Base-by-base conservation (phyloP, 2,797 vertebrate species). In the Apogon hyalosoma region DNA sequence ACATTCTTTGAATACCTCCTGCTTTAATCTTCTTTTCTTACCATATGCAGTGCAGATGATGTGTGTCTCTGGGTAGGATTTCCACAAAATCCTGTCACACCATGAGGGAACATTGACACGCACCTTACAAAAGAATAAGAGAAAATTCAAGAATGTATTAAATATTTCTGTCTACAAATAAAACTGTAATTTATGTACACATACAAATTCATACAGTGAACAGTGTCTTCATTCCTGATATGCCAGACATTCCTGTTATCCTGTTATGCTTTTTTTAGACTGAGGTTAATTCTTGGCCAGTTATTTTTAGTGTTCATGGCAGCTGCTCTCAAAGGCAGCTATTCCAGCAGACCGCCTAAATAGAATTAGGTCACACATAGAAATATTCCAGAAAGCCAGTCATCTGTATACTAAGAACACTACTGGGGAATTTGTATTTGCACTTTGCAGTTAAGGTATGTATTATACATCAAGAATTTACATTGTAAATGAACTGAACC, bases 61-160 rank as follows among this genome's bases (percentile, higher is more conserved):
- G 67, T 95, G 90, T 0, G 88, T 94, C 69, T 94, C 93, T 38
- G 95, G 93, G 85, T 95, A 95, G 47, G 94, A 95, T 83, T 94
- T 95, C 94, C 94, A 95, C 52, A 96, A 85, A 77, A 96, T 92
- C 48, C 95, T 87, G 62, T 96, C 95, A 74, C 95, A 95, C 95
- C 95, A 96, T 0, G 94, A 95, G 0, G 95, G 95, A 15, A 95
- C 95, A 42, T 95, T 95, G 43, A 95, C 87, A 62, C 93, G 91
- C 38, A 95, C 93, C 95, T n/a, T 95, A 58, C 6, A 85, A 85
- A 38, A 67, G 10, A 74, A 54, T 51, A 33, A 19, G 1, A 0
- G 11, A 24, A 19, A 61, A 49, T 62, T 73, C 12, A 50, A 28
- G 21, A 63, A 43, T 7, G 2, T 21, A 18, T 13, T 63, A 11